Evolutionary conservation across 2,113 vertebrate genomes (phyloP).

Genomic region (Pleuronectes platessa): DNA sequence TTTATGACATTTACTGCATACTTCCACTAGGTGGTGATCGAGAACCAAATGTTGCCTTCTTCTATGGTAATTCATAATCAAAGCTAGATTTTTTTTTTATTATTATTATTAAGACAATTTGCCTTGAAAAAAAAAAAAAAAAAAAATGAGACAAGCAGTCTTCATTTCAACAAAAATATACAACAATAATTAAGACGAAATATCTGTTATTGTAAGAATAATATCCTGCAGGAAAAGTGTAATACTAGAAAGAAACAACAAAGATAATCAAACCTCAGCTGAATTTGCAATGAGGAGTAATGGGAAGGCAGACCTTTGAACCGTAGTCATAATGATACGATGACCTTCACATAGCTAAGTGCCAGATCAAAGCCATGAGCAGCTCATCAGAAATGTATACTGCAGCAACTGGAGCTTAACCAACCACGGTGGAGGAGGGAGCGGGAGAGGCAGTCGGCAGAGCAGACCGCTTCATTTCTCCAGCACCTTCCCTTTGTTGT

Average conservation of each 20-base stretch:
- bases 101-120: background rate
- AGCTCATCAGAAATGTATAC: constrained; percentile 74
- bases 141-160: background rate
- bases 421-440: constrained; percentile 51
- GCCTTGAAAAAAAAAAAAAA: background rate
- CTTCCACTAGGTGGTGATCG: background rate
- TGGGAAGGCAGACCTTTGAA: constrained; percentile 51
- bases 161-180: too few species aligned
- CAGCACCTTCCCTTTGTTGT: constrained; percentile 82
- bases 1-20: background rate
- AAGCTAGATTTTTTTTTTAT: background rate
- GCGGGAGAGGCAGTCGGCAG: constrained; percentile 60
- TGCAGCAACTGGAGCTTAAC: constrained; percentile 72
- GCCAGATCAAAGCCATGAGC: constrained; percentile 47
- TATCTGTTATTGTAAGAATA: background rate
- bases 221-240: background rate
- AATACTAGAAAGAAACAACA: background rate
- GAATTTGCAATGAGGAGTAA: constrained; percentile 10
- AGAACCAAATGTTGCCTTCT: background rate
- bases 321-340: constrained; percentile 45
- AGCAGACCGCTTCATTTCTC: constrained; percentile 71
- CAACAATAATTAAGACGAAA: too few species aligned
- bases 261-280: background rate
- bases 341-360: constrained; percentile 51
- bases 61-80: too few species aligned